These are phyloP conservation scores for Drosophila santomea DNA, from an alignment of 1,140 invertebrate species.

Conservation along the genomic window DNA sequence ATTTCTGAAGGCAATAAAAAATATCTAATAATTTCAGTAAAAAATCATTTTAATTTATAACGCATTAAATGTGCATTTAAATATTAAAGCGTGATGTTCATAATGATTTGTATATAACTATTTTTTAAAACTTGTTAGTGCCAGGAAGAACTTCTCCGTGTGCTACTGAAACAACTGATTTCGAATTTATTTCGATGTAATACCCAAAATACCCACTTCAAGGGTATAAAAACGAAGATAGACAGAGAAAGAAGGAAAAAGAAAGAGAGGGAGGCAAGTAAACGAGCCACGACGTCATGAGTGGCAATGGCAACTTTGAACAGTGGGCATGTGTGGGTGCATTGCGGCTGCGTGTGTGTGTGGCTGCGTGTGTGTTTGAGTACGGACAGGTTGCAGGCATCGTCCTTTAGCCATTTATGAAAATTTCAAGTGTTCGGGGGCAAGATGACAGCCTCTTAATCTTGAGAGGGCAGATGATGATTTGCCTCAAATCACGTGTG, in stretches of 20 bases:
- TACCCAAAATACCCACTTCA: conserved; percentile 2
- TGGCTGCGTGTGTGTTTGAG: not conserved
- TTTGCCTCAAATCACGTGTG: conserved; percentile 57
- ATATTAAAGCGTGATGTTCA: no score
- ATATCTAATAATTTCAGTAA: no score
- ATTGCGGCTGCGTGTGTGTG: not conserved
- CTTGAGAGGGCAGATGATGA: conserved; percentile 38
- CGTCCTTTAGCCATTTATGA: conserved; percentile 60
- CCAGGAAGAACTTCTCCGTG: no score
- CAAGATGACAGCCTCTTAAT: conserved; percentile 24
- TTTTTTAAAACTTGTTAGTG: no score
- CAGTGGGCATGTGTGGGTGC: conserved; percentile 3
- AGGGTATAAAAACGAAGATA: conserved; percentile 18
- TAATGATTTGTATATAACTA: no score
- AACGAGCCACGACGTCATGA: conserved; percentile 49
- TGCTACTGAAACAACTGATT: no score
- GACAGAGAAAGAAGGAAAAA: not conserved
- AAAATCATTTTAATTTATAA: no score
- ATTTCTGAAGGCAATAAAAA: no score
- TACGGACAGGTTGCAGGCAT: conserved; percentile 32
- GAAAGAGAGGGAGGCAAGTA: not conserved
- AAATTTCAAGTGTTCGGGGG: conserved; percentile 48
- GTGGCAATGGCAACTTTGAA: conserved; percentile 51
- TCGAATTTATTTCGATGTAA: not conserved
- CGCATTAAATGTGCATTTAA: not conserved